Conservation (phyloP, 2,113 vertebrate genomes). For the Cheilinus undulatus region DNA sequence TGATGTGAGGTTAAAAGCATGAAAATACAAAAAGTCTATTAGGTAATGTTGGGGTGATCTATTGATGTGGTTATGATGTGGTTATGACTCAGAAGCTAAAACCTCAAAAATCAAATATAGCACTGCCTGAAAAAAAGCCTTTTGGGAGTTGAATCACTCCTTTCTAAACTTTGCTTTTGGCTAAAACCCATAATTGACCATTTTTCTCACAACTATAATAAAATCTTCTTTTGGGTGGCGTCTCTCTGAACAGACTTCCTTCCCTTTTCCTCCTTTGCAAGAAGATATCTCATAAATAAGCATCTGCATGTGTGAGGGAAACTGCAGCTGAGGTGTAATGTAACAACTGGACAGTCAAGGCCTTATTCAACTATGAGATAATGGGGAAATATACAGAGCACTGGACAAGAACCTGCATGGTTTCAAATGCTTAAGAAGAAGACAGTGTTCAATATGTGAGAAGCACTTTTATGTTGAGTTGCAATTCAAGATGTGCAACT, state of each 20-base stretch:
- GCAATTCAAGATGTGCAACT: neutral
- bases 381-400: conserved; percentile 55
- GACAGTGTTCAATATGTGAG: neutral
- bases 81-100: neutral
- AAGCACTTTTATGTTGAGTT: conserved; percentile 11
- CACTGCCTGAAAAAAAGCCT: neutral
- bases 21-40: neutral
- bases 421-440: conserved; percentile 42
- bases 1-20: neutral
- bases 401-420: conserved; percentile 10
- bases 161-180: conserved; percentile 42
- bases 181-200: conserved; percentile 46
- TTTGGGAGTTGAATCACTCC: conserved; percentile 18
- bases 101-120: neutral
- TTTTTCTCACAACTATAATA: conserved; percentile 45
- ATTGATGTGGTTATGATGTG: neutral
- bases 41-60: neutral
- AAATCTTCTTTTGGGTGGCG: conserved; percentile 16
- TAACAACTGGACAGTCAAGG: conserved; percentile 72
- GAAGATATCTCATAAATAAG: conserved; percentile 62
- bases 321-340: conserved; percentile 63
- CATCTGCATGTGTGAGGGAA: conserved; percentile 56
- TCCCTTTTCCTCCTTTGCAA: neutral
- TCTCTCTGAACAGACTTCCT: conserved; percentile 5
- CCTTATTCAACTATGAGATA: conserved; percentile 64